Evolutionary conservation across 2,113 vertebrate genomes (phyloP).

Genomic region (Haplochromis vanheusdeni): DNA sequence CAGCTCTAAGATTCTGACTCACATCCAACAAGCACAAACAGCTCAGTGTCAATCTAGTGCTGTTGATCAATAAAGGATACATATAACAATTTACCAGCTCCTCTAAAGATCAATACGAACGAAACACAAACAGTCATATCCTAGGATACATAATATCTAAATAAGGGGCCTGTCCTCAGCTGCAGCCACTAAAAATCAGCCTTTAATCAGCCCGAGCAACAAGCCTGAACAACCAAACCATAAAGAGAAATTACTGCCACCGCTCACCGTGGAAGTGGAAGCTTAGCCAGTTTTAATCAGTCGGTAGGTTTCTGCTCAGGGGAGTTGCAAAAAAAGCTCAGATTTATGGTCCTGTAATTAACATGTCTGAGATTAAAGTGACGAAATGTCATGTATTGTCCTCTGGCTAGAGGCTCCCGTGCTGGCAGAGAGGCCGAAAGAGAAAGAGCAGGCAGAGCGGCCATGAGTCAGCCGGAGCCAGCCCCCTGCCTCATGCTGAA

Average conservation of each 20-base stretch:
- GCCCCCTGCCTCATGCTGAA: conserved; percentile 58
- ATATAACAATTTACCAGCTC: neutral
- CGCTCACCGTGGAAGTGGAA: neutral
- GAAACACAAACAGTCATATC: neutral
- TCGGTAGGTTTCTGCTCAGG: neutral
- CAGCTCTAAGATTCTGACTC: neutral
- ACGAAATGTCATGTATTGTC: conserved; percentile 39
- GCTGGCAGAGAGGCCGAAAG: conserved; percentile 2
- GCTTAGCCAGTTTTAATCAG: conserved; percentile 3
- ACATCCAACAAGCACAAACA: neutral
- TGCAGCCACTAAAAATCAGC: neutral
- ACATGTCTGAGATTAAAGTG: conserved; percentile 24
- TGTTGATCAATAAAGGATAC: neutral
- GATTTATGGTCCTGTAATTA: neutral
- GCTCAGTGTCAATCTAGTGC: neutral
- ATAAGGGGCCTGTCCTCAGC: neutral
- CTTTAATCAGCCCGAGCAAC: neutral
- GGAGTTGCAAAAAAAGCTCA: neutral
- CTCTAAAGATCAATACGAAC: neutral
- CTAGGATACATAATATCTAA: neutral
- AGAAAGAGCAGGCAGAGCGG: neutral
- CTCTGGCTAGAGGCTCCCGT: conserved; percentile 8
- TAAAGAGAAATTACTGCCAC: neutral
- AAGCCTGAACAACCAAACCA: neutral
- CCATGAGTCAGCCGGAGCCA: conserved; percentile 46